Conservation (phyloP, 30 jellyfish, hydroid and myxozoan species). For the Pelagia noctiluca region DNA sequence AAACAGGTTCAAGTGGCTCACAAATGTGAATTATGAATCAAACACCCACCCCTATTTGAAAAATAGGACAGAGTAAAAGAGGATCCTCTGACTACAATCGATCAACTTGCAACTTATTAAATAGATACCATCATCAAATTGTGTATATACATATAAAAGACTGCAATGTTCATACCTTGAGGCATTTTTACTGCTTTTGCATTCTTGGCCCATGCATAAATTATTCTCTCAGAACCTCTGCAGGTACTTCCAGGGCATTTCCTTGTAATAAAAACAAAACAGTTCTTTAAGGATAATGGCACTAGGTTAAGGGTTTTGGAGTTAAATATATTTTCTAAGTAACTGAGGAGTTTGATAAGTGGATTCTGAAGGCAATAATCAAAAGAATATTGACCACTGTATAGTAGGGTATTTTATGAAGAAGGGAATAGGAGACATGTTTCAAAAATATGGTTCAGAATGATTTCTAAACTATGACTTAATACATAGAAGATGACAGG, state of each 20-base stretch:
- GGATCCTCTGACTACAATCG: no score
- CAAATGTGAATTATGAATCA: no score
- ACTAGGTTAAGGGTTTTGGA: background rate
- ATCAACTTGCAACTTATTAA: no score
- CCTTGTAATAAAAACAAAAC: slow-evolving; percentile 12
- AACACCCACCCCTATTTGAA: no score
- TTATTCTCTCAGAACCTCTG: slow-evolving; percentile 61
- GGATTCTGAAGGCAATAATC: background rate
- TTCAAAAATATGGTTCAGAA: no score
- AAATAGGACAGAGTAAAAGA: no score
- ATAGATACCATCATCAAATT: no score
- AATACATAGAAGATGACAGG: no score
- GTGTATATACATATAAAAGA: no score
- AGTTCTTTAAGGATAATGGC: background rate
- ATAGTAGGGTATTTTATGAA: background rate
- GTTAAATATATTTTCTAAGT: background rate
- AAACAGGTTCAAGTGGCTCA: no score
- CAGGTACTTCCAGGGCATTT: slow-evolving; percentile 56
- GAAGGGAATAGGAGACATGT: no score
- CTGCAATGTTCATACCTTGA: slow-evolving; percentile 73
- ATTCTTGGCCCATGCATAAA: slow-evolving; percentile 94
- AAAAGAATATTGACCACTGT: background rate
- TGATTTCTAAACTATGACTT: no score
- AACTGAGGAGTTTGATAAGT: background rate
- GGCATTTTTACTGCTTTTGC: slow-evolving; percentile 86